phyloP scores from a whole-genome alignment of 2,113 vertebrate genomes.

The Elgaria multicarinata region DNA sequence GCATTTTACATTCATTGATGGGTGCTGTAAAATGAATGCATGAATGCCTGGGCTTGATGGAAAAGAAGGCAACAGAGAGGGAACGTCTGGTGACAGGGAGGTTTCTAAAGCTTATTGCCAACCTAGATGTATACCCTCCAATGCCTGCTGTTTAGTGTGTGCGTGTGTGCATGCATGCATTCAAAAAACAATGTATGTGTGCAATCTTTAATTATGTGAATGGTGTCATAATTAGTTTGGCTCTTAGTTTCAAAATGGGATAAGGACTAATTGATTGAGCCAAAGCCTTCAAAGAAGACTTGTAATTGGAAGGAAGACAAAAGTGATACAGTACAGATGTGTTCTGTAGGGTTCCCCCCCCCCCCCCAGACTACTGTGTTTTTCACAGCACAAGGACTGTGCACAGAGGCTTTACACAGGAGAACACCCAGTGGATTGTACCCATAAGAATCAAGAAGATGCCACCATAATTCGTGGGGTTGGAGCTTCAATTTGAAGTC shows the following conservation, averaged over 20 bases:
- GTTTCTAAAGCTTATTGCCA: not conserved
- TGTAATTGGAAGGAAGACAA: not conserved
- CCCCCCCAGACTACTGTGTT: not conserved
- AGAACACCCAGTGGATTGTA: not conserved
- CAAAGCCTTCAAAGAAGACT: too few relatives aligned
- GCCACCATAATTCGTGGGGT: not conserved
- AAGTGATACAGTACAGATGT: not conserved
- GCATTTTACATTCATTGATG: too few relatives aligned
- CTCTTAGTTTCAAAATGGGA: not conserved
- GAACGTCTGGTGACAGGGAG: too few relatives aligned
- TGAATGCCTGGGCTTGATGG: not conserved
- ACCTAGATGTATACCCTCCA: not conserved
- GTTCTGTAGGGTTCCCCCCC: not conserved
- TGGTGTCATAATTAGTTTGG: too few relatives aligned
- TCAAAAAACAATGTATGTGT: too few relatives aligned
- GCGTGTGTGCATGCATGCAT: too few relatives aligned
- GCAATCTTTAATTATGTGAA: too few relatives aligned
- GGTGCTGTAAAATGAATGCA: too few relatives aligned
- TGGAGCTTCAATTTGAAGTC: not conserved
- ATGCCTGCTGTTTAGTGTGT: too few relatives aligned
- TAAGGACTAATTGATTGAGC: not conserved
- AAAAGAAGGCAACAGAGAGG: not conserved
- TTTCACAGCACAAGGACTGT: not conserved
- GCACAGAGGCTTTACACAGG: too few relatives aligned
- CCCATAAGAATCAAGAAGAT: not conserved